Percentiles rank a stretch among this genome's conserved stretches.
Evolutionary conservation across 2,888 invertebrate genomes (phyloP).

Genomic region (Philonicus albiceps): DNA sequence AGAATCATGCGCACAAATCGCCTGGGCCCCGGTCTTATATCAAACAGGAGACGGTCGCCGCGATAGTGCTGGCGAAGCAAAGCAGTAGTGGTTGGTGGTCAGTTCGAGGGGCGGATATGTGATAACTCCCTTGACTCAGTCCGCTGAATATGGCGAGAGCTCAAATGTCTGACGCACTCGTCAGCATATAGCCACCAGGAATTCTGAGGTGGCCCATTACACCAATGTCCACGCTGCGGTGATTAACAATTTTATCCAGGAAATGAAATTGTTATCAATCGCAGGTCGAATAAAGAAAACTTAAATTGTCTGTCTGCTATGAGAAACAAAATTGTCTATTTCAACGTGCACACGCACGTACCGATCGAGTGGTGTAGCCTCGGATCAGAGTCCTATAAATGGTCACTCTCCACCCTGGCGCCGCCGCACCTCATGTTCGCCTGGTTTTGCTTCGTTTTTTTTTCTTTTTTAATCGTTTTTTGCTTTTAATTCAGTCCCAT

Average conservation of each 20-base stretch:
- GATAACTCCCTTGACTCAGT: background rate
- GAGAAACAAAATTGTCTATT: background rate
- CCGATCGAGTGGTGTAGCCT: background rate
- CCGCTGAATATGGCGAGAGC: background rate
- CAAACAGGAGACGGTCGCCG: background rate
- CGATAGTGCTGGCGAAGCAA: background rate
- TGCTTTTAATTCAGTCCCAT: background rate
- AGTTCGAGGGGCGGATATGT: conserved; percentile 13
- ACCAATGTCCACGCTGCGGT: background rate
- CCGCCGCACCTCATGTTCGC: conserved; percentile 10
- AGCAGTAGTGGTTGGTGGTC: background rate
- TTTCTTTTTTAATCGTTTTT: background rate
- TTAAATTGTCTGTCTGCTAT: background rate
- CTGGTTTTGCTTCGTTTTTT: background rate
- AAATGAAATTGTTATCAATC: conserved; percentile 4
- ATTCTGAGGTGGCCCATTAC: background rate
- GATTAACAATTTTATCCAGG: conserved; percentile 1
- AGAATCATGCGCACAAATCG: background rate
- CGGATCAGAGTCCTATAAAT: background rate
- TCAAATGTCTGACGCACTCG: background rate
- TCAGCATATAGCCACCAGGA: background rate
- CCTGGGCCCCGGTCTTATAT: background rate
- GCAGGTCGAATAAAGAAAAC: background rate
- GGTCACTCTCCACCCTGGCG: conserved; percentile 14
- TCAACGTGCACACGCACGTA: background rate